phyloP scores from a whole-genome alignment of 2,797 vertebrate genomes.

The Poecilia picta region DNA sequence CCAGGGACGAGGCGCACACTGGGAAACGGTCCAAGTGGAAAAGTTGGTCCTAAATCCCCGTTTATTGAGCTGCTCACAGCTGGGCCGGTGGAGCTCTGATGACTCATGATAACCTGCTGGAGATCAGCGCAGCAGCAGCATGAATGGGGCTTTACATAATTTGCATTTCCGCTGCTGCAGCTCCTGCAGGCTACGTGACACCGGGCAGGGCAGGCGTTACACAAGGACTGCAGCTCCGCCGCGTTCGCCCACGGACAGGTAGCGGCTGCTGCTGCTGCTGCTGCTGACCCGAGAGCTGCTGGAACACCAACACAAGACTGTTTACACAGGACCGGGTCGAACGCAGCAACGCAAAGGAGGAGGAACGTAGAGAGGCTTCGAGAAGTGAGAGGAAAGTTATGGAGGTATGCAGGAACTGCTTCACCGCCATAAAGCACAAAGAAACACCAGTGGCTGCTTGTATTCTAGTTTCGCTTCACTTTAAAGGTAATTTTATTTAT shows the following conservation, averaged over 20 bases:
- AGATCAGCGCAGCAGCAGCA: conserved; percentile 1
- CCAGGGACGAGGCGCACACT: conserved; percentile 15
- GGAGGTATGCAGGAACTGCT: neutral
- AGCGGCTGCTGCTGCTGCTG: too few species aligned
- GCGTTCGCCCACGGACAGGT: neutral
- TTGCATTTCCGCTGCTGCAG: conserved; percentile 26
- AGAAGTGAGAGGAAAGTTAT: neutral
- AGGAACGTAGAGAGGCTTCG: neutral
- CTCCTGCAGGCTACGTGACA: neutral
- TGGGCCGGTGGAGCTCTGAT: conserved; percentile 32
- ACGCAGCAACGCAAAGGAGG: neutral
- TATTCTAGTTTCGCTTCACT: neutral
- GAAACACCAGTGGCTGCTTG: neutral
- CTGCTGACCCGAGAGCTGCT: neutral
- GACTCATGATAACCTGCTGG: conserved; percentile 49
- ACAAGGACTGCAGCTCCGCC: conserved; percentile 13
- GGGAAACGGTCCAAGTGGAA: conserved; percentile 37
- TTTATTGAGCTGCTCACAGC: conserved; percentile 16
- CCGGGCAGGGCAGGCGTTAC: neutral
- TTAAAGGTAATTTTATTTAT: too few species aligned
- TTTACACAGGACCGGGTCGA: neutral
- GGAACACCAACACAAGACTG: neutral
- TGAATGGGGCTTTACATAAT: conserved; percentile 28
- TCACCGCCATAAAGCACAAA: neutral
- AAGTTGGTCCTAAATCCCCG: conserved; percentile 21